Conservation (phyloP, 2,888 invertebrate genomes). For the Chouioia cunea region DNA sequence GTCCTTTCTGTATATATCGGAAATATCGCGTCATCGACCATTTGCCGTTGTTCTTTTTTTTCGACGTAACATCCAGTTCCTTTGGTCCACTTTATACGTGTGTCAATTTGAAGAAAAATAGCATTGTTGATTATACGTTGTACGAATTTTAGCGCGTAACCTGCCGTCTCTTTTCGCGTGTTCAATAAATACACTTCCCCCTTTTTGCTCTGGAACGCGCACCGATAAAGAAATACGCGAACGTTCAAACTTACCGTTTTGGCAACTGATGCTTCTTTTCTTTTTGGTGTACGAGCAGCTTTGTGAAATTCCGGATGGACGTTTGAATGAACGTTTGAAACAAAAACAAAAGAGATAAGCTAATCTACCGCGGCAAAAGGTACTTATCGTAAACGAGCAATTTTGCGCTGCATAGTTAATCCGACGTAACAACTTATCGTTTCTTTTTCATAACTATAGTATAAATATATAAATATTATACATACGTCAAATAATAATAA, state of each 20-base stretch:
- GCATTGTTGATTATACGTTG: neutral
- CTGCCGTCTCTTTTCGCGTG: neutral
- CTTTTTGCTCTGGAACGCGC: too few species aligned
- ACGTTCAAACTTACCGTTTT: too few species aligned
- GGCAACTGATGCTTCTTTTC: neutral
- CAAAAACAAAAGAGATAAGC: neutral
- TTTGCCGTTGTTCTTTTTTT: neutral
- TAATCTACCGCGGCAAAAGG: too few species aligned
- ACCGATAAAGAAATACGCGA: too few species aligned
- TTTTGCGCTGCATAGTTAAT: too few species aligned
- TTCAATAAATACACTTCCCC: too few species aligned
- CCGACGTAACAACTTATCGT: neutral
- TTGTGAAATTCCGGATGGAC: too few species aligned
- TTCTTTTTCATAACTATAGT: constrained; percentile 45
- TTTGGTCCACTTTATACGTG: too few species aligned
- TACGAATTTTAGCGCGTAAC: too few species aligned
- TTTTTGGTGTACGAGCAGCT: neutral
- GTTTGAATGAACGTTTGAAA: neutral
- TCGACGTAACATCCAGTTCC: neutral
- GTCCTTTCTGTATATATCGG: constrained; percentile 39
- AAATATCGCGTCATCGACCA: constrained; percentile 27
- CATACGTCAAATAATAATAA: constrained; percentile 47
- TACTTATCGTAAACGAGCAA: too few species aligned
- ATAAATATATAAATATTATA: constrained; percentile 50
- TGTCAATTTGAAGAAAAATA: too few species aligned